Conservation (phyloP, 2,888 invertebrate species). For the Drosophila greeni region DNA sequence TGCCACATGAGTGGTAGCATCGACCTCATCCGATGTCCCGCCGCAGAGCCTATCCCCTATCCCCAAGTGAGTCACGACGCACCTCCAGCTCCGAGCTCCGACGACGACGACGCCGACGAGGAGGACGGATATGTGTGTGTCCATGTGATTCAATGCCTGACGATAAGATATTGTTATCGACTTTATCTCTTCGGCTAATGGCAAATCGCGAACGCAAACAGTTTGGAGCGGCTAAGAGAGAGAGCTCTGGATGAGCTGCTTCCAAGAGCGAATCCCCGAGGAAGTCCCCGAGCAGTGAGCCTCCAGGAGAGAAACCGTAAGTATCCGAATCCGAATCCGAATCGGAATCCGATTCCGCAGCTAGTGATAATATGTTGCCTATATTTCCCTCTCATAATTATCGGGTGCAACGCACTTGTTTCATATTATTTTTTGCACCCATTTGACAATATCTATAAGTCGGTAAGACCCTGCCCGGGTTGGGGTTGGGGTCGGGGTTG, state of each 20-base stretch:
- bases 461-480: slow-evolving; percentile 10
- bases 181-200: slow-evolving; percentile 53
- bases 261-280: background rate
- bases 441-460: slow-evolving; percentile 31
- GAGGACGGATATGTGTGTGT: slow-evolving; percentile 1
- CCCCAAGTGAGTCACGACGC: background rate
- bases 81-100: background rate
- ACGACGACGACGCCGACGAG: background rate
- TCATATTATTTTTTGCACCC: slow-evolving; percentile 28
- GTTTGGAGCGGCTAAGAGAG: slow-evolving; percentile 45
- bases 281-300: background rate
- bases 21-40: background rate
- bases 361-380: slow-evolving; percentile 3
- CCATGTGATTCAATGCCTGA: slow-evolving; percentile 56
- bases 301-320: slow-evolving; percentile 4
- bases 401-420: slow-evolving; percentile 15
- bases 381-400: slow-evolving; percentile 26
- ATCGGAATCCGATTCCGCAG: background rate
- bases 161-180: slow-evolving; percentile 67
- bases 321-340: background rate
- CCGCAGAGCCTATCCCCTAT: background rate
- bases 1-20: no score
- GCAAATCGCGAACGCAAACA: slow-evolving; percentile 26
- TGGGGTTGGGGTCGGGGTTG: background rate
- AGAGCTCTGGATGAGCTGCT: slow-evolving; percentile 1